Evolutionary conservation across 2,797 vertebrate species (phyloP), one percentile per base, ranked within the genome.

Genomic region (Carduelis carduelis): DNA sequence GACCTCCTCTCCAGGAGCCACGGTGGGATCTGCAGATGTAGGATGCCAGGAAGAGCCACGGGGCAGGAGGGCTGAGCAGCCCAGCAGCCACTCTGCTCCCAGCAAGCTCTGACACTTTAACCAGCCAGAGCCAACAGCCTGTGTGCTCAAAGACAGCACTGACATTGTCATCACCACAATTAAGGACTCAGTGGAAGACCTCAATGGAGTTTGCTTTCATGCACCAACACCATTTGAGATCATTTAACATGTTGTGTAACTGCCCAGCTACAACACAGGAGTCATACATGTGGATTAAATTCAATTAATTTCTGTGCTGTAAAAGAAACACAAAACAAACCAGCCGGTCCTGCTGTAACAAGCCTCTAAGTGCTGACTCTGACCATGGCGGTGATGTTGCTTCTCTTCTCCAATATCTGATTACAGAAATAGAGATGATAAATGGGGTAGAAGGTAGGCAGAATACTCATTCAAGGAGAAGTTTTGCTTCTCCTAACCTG

Each of bases 1-100:
- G 53, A 44, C n/a, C 44, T 63, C 76, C 46, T 17, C 49, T 28
- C 43, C 43, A 27, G 0, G 5, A 64, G 68, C 44, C 14, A 3
- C 5, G 2, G 47, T 0, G 23, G 69, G 41, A 64, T 18, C 11
- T 35, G 70, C 39, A 76, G 82, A 6, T 0, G 0, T 14, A 26
- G 86, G 16, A 64, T 18, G 30, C 61, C 14, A n/a, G 75, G 27
- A 66, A 76, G 34, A 80, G 50, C 27, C 75, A 47, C 12, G 5
- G 39, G 74, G 71, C 68, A 53, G 47, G 47, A 77, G 64, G 41
- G 72, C 34, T 77, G 83, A 61, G 47, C 63, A 69, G 88, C 74
- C 8, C 63, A 65, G 88, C 41, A 28, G 80, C 63, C 74, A 5
- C 9, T 41, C 59, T 50, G 74, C 77, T 55, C n/a, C 22, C 70